Conservation (phyloP, 2,113 vertebrate species). For the Nicator chloris region DNA sequence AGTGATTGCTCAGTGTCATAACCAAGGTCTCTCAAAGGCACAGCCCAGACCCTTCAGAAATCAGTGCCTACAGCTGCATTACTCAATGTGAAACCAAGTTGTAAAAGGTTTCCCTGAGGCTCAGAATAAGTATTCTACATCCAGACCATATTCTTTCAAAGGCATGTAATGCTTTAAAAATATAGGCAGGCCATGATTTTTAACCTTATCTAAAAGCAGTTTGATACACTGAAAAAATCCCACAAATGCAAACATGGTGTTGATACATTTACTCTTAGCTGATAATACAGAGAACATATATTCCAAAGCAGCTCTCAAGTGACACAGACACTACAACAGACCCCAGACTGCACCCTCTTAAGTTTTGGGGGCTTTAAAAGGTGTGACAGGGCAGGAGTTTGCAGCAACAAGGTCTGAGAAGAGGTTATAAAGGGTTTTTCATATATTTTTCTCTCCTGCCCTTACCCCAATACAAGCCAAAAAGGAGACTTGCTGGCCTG, state of each 20-base stretch:
- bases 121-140: background rate
- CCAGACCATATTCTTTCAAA: background rate
- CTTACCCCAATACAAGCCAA: background rate
- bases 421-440: background rate
- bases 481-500: background rate
- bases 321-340: accelerated
- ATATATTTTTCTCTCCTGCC: background rate
- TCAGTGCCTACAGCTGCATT: background rate
- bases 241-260: background rate
- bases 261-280: background rate
- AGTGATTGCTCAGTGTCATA: background rate
- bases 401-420: background rate
- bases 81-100: background rate
- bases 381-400: background rate
- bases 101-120: background rate
- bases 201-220: background rate
- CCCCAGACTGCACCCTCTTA: background rate
- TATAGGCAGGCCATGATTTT: background rate
- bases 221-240: background rate
- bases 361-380: background rate
- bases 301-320: background rate
- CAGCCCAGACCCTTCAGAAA: background rate
- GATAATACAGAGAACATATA: background rate
- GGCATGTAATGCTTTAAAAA: background rate
- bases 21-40: background rate